phyloP scores from a whole-genome alignment of 2,797 vertebrate genomes.

The Glyptemys insculpta region DNA sequence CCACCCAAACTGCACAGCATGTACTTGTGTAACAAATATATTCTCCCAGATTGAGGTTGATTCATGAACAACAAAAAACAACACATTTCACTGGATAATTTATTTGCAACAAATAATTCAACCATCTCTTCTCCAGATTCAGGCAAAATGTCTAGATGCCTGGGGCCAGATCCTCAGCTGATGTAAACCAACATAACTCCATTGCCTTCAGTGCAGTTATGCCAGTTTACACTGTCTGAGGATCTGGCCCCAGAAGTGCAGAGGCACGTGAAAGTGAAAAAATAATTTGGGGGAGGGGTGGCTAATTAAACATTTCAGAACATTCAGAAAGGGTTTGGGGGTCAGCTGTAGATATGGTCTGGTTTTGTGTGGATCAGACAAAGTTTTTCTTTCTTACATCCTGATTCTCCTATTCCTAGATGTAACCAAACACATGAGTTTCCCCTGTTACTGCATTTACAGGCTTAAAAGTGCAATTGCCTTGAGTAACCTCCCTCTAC shows the following conservation, averaged over 20 bases:
- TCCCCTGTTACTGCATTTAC: conserved; percentile 37
- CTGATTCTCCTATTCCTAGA: neutral
- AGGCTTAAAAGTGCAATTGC: conserved; percentile 32
- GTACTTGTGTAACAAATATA: conserved; percentile 74
- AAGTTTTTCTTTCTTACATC: neutral
- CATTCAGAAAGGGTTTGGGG: neutral
- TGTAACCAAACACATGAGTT: conserved; percentile 4
- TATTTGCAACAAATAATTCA: conserved; percentile 67
- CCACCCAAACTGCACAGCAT: conserved; percentile 70
- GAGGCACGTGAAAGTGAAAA: neutral
- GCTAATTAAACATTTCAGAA: conserved; percentile 21
- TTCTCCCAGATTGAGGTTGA: conserved; percentile 64
- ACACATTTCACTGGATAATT: conserved; percentile 55
- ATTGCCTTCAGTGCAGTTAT: neutral
- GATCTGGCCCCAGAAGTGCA: conserved; percentile 4
- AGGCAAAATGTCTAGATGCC: neutral
- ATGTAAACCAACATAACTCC: conserved; percentile 26
- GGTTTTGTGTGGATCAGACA: neutral
- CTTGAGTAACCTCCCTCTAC: neutral
- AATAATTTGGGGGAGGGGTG: neutral
- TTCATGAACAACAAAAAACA: conserved; percentile 69
- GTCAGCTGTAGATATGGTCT: neutral
- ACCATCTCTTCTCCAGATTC: conserved; percentile 54
- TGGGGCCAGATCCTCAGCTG: conserved; percentile 47
- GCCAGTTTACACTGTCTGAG: conserved; percentile 42